A percentile compares a stretch with the other conserved stretches of the same genome.
Evolutionary conservation across 1,140 invertebrate species (phyloP).

Genomic region (Pristionchus pacificus): DNA sequence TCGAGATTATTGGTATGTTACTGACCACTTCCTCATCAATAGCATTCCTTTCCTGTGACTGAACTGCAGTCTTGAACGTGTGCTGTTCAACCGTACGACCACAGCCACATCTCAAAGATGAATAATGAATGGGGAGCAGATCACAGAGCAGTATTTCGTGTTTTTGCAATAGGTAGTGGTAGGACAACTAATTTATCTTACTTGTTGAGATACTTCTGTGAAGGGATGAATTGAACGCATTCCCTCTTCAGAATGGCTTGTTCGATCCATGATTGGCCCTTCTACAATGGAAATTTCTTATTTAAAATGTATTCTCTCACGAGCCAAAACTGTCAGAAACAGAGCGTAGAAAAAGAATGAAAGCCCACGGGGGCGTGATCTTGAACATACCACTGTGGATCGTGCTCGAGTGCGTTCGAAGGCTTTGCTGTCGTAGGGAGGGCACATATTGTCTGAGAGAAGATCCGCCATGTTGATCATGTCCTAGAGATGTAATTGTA

Average conservation of each 20-base stretch:
- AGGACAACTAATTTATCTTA: too few relatives aligned
- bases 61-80: constrained; percentile 12
- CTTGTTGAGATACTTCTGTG: constrained; percentile 32
- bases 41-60: constrained; percentile 5
- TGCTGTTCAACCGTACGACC: constrained; percentile 24
- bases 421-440: too few relatives aligned
- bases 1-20: constrained; percentile 15
- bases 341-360: background rate
- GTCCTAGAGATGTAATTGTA: background rate
- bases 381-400: background rate
- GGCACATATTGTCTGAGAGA: background rate
- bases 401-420: too few relatives aligned
- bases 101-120: constrained; percentile 39
- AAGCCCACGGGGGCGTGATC: background rate
- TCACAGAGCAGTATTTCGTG: background rate
- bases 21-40: constrained; percentile 10
- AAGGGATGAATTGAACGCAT: constrained; percentile 76
- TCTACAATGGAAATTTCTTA: too few relatives aligned
- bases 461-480: background rate
- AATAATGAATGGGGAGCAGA: constrained; percentile 5
- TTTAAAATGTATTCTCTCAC: constrained; percentile 27
- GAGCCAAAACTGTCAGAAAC: background rate
- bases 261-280: constrained; percentile 77
- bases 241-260: constrained; percentile 86
- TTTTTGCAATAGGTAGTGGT: background rate